Base-by-base conservation (phyloP, 64 coral and sea anemone species). In the Dendronephthya gigantea region DNA sequence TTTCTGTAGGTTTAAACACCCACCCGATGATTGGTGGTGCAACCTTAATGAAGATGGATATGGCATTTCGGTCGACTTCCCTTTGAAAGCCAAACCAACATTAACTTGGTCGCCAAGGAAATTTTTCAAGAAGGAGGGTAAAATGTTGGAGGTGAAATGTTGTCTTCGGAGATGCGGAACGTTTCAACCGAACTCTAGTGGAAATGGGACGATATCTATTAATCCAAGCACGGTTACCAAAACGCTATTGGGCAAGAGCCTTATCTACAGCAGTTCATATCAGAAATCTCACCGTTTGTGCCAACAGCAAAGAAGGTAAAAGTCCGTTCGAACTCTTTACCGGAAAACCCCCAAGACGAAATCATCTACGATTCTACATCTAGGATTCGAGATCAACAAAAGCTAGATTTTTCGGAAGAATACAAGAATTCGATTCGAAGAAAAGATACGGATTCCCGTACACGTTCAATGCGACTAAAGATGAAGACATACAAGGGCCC, bases 121-220 rank as follows among this genome's bases (percentile, higher is more conserved):
- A 2, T 66, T 66, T 30, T 66, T 66, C 6, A 66, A 66, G 58
- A 66, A 66, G 58, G 58, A 66, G 6, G 58, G 58, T 66, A 5
- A 15, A 66, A 66, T 66, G 19, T 5, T 66, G 3, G 58, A 66
- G 58, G 58, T 17, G 22, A 22, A 22, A 66, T 7, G 58, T 7
- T 66, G 2, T 30, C 58, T 17, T 22, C 30, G 23, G 66, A 70
- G 66, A 17, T 70, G 66, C 66, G 19, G 9, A 70, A 70, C 66
- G 23, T 9, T 70, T 70, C 23, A 70, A 70, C 23, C 30, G 66
- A 25, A n/a, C 66, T 9, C 27, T 70, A 70, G 66, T 70, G 7
- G 66, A 70, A 70, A 70, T 70, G 66, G 66, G 66, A 70, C 66
- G 66, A 70, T 70, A n/a, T 70, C 66, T 70, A 70, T 31, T 70